These are phyloP conservation scores for Mamestra brassicae DNA, from an alignment of 2,888 invertebrate genomes.

Conservation along the genomic window DNA sequence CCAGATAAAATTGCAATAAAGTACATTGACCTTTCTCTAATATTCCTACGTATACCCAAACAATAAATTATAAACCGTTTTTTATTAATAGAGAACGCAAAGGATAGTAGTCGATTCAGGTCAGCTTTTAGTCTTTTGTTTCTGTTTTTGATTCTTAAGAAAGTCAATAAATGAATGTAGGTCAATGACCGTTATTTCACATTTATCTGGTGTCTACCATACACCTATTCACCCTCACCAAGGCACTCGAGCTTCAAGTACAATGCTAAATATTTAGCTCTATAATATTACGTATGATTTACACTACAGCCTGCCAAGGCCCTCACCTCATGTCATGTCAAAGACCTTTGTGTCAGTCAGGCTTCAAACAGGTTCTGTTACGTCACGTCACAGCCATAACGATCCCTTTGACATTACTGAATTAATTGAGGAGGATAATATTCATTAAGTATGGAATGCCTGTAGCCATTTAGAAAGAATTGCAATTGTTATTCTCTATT, in stretches of 20 bases:
- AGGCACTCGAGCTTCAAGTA: background rate
- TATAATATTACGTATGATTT: background rate
- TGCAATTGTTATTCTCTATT: background rate
- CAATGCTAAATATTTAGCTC: background rate
- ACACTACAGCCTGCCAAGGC: background rate
- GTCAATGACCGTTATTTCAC: too few species aligned
- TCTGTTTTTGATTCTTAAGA: too few species aligned
- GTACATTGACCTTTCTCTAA: too few species aligned
- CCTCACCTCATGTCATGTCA: constrained; percentile 50
- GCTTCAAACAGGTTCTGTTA: constrained; percentile 49
- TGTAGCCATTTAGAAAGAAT: background rate
- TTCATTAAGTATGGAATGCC: background rate
- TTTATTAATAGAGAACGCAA: too few species aligned
- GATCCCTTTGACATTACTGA: constrained; percentile 26
- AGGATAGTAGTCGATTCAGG: too few species aligned
- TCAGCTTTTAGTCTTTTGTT: too few species aligned
- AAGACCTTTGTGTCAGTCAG: constrained; percentile 55
- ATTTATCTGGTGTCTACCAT: too few species aligned
- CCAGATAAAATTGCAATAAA: too few species aligned
- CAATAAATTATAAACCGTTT: too few species aligned
- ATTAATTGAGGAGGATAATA: constrained; percentile 18
- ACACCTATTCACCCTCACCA: too few species aligned
- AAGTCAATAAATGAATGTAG: too few species aligned
- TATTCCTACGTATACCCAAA: too few species aligned
- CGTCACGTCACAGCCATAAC: constrained; percentile 23